Percentiles rank a stretch among this genome's conserved stretches.
These are phyloP conservation scores for Thunnus albacares DNA, from an alignment of 2,797 vertebrate genomes.

Conservation along the genomic window DNA sequence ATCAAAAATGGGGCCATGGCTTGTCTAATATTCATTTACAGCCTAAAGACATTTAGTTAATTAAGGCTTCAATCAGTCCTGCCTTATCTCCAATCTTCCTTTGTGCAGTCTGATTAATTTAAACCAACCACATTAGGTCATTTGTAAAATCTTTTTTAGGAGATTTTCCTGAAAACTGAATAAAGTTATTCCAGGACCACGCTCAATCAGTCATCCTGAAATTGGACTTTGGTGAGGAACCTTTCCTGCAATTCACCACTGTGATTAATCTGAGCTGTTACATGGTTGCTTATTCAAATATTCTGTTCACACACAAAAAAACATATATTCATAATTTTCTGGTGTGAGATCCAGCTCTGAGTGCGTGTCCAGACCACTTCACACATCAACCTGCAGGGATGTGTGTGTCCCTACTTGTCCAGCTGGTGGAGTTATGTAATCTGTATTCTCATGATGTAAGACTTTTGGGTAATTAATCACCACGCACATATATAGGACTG, in stretches of 20 bases:
- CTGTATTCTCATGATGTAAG: constrained; percentile 57
- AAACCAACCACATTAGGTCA: not conserved
- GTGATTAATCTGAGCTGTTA: constrained; percentile 21
- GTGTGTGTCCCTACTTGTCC: constrained; percentile 36
- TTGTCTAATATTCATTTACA: not conserved
- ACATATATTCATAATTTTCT: constrained; percentile 33
- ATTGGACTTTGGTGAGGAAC: not conserved
- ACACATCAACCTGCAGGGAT: constrained; percentile 38
- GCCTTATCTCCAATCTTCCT: not conserved
- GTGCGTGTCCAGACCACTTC: constrained; percentile 25
- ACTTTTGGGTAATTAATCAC: constrained; percentile 59
- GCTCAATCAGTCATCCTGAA: not conserved
- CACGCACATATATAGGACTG: constrained; percentile 17
- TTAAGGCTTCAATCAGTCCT: not conserved
- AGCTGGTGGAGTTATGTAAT: constrained; percentile 66
- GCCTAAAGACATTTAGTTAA: not conserved
- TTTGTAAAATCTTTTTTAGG: not conserved
- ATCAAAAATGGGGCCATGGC: not conserved
- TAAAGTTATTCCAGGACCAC: not conserved
- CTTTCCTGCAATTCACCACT: constrained; percentile 1
- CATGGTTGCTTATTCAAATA: constrained; percentile 21
- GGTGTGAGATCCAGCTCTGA: constrained; percentile 31
- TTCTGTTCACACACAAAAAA: constrained; percentile 8
- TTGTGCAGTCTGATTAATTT: not conserved
- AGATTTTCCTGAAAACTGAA: constrained; percentile 5